Percentiles rank a stretch among this genome's conserved stretches.
Evolutionary conservation across 1,140 invertebrate genomes (phyloP).

Genomic region (Gonioctena quinquepunctata): DNA sequence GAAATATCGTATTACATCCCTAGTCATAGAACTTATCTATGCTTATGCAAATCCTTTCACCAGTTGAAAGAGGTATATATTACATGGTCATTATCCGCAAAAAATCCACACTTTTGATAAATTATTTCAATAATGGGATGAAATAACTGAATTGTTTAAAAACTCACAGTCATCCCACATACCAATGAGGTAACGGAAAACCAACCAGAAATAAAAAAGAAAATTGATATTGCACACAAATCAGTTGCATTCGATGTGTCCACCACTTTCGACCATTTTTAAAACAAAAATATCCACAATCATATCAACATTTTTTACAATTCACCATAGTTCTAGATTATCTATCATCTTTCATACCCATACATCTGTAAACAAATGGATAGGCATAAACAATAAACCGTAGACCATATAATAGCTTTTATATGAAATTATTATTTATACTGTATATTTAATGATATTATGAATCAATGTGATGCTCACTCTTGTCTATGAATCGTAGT

Average conservation of each 20-base stretch:
- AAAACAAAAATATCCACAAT: constrained; percentile 7
- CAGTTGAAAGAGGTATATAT: no score
- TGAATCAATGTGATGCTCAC: constrained; percentile 27
- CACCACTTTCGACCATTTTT: neutral
- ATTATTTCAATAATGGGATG: no score
- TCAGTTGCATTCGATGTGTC: neutral
- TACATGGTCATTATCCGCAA: no score
- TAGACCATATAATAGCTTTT: constrained; percentile 23
- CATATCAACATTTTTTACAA: constrained; percentile 6
- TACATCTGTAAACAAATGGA: neutral
- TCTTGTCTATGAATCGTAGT: constrained; percentile 14
- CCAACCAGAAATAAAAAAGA: no score
- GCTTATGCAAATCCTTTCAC: no score
- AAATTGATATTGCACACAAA: no score
- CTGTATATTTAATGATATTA: constrained; percentile 14
- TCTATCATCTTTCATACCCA: neutral
- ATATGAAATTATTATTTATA: constrained; percentile 24
- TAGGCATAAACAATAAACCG: constrained; percentile 20
- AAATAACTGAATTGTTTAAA: no score
- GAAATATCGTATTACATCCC: neutral
- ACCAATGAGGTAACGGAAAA: no score
- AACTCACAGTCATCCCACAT: no score
- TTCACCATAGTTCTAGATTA: neutral
- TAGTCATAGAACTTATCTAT: neutral
- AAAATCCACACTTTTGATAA: no score